Evolutionary conservation across 2,113 vertebrate genomes (phyloP).

Genomic region (Athene cunicularia): DNA sequence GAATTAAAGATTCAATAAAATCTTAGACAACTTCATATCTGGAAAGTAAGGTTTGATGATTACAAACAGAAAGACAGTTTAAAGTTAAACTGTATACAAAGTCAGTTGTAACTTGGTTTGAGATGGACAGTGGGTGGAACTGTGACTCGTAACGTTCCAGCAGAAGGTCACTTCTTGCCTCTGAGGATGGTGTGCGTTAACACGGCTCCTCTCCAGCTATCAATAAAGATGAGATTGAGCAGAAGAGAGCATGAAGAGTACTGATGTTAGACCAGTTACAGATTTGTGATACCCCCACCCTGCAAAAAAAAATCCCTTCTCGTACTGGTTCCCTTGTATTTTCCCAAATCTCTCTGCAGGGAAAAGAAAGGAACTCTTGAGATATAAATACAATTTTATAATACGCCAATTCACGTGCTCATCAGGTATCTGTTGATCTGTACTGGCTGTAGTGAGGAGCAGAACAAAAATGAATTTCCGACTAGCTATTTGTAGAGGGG

Average conservation of each 20-base stretch:
- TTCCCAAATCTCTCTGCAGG: background rate
- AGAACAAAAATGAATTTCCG: background rate
- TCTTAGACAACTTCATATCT: constrained; percentile 67
- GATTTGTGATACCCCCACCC: fast-evolving
- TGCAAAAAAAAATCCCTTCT: background rate
- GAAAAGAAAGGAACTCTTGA: background rate
- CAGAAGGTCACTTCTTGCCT: background rate
- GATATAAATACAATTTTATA: background rate
- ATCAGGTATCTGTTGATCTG: background rate
- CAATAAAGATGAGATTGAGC: background rate
- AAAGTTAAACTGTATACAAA: background rate
- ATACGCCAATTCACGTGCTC: background rate
- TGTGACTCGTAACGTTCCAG: background rate
- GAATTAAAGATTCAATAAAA: constrained; percentile 74
- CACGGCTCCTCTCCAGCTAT: background rate
- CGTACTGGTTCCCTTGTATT: background rate
- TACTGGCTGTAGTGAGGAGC: background rate
- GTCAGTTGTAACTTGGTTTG: background rate
- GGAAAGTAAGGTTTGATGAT: constrained; percentile 69
- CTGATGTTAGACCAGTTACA: background rate
- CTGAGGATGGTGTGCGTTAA: background rate
- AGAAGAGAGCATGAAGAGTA: background rate
- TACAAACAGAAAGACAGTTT: constrained; percentile 4
- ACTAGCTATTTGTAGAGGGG: background rate
- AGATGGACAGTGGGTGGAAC: background rate